A percentile compares a stretch with the other conserved stretches of the same genome.
These are phyloP conservation scores for Xenops minutus DNA, from an alignment of 2,797 vertebrate genomes.

Conservation along the genomic window DNA sequence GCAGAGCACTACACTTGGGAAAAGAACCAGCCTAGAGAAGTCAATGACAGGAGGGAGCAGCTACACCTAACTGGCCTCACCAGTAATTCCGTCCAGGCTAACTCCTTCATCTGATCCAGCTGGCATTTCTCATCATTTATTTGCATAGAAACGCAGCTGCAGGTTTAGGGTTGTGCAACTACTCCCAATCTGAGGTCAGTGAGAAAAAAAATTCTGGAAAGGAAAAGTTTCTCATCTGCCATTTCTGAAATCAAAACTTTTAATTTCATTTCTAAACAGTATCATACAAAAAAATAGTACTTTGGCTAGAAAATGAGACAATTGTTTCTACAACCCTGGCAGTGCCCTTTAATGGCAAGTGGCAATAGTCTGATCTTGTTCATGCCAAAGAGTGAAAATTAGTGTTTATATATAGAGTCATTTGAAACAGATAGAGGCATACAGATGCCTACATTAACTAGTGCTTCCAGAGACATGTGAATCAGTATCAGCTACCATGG, in stretches of 20 bases:
- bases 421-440: not conserved
- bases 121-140: not conserved
- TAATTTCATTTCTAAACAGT: not conserved
- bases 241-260: not conserved
- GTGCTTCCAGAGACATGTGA: not conserved
- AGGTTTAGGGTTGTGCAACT: not conserved
- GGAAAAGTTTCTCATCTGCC: not conserved
- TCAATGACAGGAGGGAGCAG: not conserved
- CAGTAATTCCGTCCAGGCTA: not conserved
- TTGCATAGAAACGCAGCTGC: conserved; percentile 11
- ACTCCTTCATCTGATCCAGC: not conserved
- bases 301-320: not conserved
- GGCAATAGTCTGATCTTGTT: not conserved
- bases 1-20: not conserved
- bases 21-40: not conserved
- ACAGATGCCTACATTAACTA: not conserved
- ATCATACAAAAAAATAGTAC: not conserved
- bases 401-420: not conserved
- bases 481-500: not conserved
- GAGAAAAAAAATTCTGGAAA: not conserved
- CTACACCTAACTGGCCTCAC: not conserved
- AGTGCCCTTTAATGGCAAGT: not conserved
- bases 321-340: not conserved
- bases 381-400: not conserved
- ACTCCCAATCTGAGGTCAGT: not conserved